Evolutionary conservation across 2,888 invertebrate genomes (phyloP).

Genomic region (Macrophya annulata): DNA sequence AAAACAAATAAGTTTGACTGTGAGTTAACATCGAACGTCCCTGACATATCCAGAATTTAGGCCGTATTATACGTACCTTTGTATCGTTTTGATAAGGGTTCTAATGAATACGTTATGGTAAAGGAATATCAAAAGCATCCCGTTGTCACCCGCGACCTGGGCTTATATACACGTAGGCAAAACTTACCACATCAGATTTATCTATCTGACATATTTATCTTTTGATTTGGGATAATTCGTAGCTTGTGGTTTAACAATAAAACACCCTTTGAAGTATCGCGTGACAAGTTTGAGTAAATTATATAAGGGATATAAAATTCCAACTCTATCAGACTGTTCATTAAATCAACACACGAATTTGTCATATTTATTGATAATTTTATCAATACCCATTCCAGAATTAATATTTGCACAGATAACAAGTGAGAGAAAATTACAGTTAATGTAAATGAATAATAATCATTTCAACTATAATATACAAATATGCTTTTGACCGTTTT

Average conservation of each 20-base stretch:
- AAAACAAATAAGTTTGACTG: no score
- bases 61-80: background rate
- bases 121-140: slow-evolving; percentile 38
- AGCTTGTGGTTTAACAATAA: background rate
- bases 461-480: background rate
- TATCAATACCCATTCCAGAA: background rate
- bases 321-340: background rate
- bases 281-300: background rate
- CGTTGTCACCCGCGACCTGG: background rate
- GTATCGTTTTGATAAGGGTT: slow-evolving; percentile 43
- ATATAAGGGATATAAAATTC: background rate
- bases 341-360: background rate
- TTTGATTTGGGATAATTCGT: slow-evolving; percentile 37
- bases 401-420: background rate
- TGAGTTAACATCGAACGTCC: no score
- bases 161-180: background rate
- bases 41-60: background rate
- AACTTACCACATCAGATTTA: slow-evolving; percentile 2
- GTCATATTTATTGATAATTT: background rate
- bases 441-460: no score
- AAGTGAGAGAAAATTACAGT: background rate
- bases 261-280: slow-evolving; percentile 25
- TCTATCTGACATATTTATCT: slow-evolving; percentile 5
- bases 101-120: slow-evolving; percentile 31
- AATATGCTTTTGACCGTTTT: background rate